Percentiles rank a stretch among this genome's conserved stretches.
phyloP scores from a whole-genome alignment of 2,113 vertebrate species.

The Brachypteracias leptosomus region DNA sequence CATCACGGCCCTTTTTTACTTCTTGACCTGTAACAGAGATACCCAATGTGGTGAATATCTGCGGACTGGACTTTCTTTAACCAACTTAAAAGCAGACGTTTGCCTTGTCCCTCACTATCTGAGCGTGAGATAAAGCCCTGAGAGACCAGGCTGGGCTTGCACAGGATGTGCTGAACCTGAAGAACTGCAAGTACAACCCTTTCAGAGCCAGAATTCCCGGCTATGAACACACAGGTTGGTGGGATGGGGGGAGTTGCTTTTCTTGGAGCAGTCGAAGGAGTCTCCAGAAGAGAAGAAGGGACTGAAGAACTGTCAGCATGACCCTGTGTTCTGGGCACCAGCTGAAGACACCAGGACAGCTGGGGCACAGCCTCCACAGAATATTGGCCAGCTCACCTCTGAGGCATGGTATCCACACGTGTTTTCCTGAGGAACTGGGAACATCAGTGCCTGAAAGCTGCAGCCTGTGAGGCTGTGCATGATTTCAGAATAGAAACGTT shows the following conservation, averaged over 20 bases:
- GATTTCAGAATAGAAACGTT: background rate
- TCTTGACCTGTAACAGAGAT: slow-evolving; percentile 18
- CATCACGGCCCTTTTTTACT: background rate
- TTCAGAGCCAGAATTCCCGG: background rate
- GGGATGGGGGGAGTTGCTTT: background rate
- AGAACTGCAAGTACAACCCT: background rate
- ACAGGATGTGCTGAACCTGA: background rate
- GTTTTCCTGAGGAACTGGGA: background rate
- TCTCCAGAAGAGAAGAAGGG: background rate
- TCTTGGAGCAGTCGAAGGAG: background rate
- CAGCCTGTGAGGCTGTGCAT: background rate
- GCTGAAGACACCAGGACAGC: background rate
- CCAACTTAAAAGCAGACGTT: background rate
- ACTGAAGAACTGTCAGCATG: background rate
- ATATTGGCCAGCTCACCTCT: background rate
- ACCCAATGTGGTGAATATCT: background rate
- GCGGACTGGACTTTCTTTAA: background rate
- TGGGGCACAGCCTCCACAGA: background rate
- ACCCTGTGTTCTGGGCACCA: background rate
- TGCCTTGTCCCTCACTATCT: background rate
- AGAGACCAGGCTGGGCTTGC: background rate
- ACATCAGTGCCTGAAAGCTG: background rate
- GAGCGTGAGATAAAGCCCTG: background rate
- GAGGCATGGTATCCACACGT: fast-evolving
- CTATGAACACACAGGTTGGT: background rate